A percentile compares a stretch with the other conserved stretches of the same genome.
These are phyloP conservation scores for Meiosimyza platycephala DNA, from an alignment of 2,888 invertebrate species.

Conservation along the genomic window DNA sequence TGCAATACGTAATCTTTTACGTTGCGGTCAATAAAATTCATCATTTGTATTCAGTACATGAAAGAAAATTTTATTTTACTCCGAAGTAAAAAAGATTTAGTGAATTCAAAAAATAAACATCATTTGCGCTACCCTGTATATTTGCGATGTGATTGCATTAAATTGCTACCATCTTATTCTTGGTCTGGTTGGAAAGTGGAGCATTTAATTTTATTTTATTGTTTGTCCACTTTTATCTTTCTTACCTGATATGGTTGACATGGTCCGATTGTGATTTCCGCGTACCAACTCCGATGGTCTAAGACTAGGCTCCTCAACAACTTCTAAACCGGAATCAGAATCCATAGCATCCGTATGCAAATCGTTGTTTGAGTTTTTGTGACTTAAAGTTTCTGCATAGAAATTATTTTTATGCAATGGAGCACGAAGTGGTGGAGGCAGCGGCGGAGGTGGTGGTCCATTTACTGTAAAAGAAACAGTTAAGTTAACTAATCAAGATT, in stretches of 20 bases:
- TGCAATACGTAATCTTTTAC: no score
- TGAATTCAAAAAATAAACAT: no score
- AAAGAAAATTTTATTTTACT: no score
- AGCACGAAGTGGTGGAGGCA: slow-evolving; percentile 72
- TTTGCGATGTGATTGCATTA: no score
- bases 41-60: no score
- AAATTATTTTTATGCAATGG: slow-evolving; percentile 52
- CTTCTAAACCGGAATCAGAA: slow-evolving; percentile 69
- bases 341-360: slow-evolving; percentile 54
- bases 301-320: slow-evolving; percentile 76
- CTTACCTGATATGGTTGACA: slow-evolving; percentile 70
- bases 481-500: neutral
- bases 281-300: slow-evolving; percentile 75
- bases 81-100: no score
- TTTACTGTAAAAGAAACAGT: slow-evolving; percentile 49
- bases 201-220: neutral
- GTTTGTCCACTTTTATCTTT: neutral
- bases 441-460: slow-evolving; percentile 79
- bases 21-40: no score
- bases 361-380: slow-evolving; percentile 47
- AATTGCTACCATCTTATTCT: no score
- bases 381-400: slow-evolving; percentile 45
- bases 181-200: neutral
- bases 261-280: slow-evolving; percentile 71
- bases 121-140: no score